phyloP scores from a whole-genome alignment of 37 sponge, comb jelly and placozoan genomes.

The Axinella damicornis region DNA sequence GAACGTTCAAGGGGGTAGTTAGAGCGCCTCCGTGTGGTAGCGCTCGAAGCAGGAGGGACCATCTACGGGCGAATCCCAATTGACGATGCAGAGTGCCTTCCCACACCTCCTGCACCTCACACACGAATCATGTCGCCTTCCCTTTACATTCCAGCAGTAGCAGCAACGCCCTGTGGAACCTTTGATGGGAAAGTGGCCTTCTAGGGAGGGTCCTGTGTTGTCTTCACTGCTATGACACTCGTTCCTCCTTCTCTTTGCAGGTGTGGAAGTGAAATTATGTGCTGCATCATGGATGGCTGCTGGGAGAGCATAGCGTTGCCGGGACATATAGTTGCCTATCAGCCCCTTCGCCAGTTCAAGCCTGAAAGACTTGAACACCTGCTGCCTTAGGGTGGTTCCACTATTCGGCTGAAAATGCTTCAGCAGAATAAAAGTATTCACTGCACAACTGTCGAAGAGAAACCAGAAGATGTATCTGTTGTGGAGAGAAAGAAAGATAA shows the following conservation, averaged over 20 bases:
- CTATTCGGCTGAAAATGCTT: background rate
- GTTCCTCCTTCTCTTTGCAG: background rate
- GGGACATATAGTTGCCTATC: constrained; percentile 15
- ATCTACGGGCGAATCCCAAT: too few species aligned
- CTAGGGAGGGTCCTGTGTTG: background rate
- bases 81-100: too few species aligned
- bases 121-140: too few species aligned
- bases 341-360: constrained; percentile 12
- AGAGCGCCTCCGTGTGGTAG: too few species aligned
- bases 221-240: background rate
- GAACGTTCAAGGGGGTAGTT: too few species aligned
- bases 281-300: background rate
- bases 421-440: constrained; percentile 4
- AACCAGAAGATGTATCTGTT: constrained; percentile 30
- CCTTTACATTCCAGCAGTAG: background rate
- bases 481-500: too few species aligned
- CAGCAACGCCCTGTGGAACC: background rate
- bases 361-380: background rate
- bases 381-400: background rate
- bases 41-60: too few species aligned
- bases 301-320: constrained; percentile 9
- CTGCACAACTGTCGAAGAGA: background rate
- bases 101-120: too few species aligned
- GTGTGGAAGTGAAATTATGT: background rate
- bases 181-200: background rate